These are phyloP conservation scores for Hipposideros armiger DNA, from an alignment of 2,113 vertebrate genomes.

Conservation along the genomic window DNA sequence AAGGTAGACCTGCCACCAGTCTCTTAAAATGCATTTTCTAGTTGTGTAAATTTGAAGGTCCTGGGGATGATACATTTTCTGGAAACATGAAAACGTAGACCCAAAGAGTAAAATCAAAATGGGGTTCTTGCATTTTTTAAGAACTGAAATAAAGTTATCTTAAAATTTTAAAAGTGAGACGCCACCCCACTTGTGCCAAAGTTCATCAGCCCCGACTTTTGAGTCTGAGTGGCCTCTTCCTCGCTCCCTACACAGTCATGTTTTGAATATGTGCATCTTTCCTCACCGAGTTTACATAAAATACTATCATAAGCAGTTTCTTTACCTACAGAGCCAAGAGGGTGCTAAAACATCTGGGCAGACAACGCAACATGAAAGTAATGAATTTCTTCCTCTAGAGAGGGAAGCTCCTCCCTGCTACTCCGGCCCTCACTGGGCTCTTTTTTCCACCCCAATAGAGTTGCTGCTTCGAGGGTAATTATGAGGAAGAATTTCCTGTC, in stretches of 20 bases:
- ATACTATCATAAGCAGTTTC: not conserved
- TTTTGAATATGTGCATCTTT: not conserved
- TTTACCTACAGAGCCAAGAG: not conserved
- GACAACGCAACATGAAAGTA: not conserved
- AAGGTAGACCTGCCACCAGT: not conserved
- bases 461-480: not conserved
- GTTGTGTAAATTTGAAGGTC: not conserved
- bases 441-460: not conserved
- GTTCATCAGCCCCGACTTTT: not conserved
- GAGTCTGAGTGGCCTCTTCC: not conserved
- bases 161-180: not conserved
- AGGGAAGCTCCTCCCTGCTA: not conserved
- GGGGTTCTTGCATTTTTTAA: not conserved
- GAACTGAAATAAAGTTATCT: constrained; percentile 9
- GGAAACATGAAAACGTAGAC: not conserved
- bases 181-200: not conserved
- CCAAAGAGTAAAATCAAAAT: not conserved
- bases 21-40: not conserved
- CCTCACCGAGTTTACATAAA: not conserved
- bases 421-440: not conserved
- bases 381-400: constrained; percentile 14
- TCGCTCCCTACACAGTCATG: not conserved
- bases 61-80: not conserved
- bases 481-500: not conserved
- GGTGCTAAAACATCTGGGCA: not conserved